phyloP scores from a whole-genome alignment of 2,797 vertebrate species.

The Epinephelus coioides region DNA sequence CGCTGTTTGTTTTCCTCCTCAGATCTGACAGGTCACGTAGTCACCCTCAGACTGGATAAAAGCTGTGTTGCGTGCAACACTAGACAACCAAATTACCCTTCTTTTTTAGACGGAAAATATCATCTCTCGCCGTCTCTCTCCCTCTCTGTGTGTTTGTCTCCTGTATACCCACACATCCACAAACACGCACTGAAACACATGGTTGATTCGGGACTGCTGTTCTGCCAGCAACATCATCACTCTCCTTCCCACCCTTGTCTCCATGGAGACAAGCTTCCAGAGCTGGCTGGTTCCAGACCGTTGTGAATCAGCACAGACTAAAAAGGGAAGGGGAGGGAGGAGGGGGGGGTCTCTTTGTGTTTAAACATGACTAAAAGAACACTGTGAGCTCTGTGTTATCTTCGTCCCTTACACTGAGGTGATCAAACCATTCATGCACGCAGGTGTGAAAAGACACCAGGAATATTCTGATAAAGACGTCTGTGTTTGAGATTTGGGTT shows the following conservation, averaged over 20 bases:
- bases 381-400: slow-evolving; percentile 59
- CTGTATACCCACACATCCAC: slow-evolving; percentile 55
- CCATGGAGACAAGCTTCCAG: slow-evolving; percentile 86
- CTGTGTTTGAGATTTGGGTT: neutral
- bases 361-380: slow-evolving; percentile 77
- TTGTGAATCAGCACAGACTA: slow-evolving; percentile 85
- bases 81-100: slow-evolving; percentile 53
- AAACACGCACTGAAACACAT: slow-evolving; percentile 70
- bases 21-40: slow-evolving; percentile 44
- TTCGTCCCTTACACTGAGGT: slow-evolving; percentile 25
- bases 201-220: slow-evolving; percentile 75
- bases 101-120: slow-evolving; percentile 40
- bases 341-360: slow-evolving; percentile 69
- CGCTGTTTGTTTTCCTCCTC: slow-evolving; percentile 25
- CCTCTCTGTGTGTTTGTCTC: slow-evolving; percentile 32
- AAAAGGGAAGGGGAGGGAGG: slow-evolving; percentile 52
- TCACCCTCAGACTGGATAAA: slow-evolving; percentile 29
- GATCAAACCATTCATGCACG: slow-evolving; percentile 45
- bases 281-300: slow-evolving; percentile 79
- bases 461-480: slow-evolving; percentile 3
- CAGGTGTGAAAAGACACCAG: slow-evolving; percentile 27
- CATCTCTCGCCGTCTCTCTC: slow-evolving; percentile 27
- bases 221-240: slow-evolving; percentile 84
- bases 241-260: slow-evolving; percentile 84
- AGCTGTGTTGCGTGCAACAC: slow-evolving; percentile 12